A percentile compares a stretch with the other conserved stretches of the same genome.
phyloP scores from a whole-genome alignment of 2,113 vertebrate species.

The Misgurnus anguillicaudatus region DNA sequence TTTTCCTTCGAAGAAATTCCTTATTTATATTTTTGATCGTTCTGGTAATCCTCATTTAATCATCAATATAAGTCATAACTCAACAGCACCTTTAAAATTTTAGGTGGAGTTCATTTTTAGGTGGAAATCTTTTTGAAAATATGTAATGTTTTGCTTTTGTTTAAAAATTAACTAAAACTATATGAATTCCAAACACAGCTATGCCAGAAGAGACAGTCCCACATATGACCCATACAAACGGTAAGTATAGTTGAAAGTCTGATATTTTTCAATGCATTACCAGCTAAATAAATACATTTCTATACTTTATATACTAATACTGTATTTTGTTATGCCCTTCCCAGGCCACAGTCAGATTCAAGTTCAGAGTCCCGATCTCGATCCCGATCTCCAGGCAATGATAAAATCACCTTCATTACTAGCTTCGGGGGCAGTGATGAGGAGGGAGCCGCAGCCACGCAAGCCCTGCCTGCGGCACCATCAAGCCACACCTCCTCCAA shows the following conservation, averaged over 20 bases:
- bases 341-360: constrained; percentile 83
- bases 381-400: constrained; percentile 82
- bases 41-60: no score
- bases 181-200: constrained; percentile 69
- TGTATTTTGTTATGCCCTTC: neutral
- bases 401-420: constrained; percentile 97
- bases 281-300: neutral
- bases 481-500: constrained; percentile 73
- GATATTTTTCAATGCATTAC: neutral
- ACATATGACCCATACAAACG: constrained; percentile 96
- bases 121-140: no score
- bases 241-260: constrained; percentile 64
- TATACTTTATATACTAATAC: no score
- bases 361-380: constrained; percentile 84
- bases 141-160: neutral
- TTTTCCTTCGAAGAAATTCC: no score
- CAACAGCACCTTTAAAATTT: no score
- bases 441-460: constrained; percentile 72
- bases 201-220: constrained; percentile 92
- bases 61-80: no score
- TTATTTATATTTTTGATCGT: no score
- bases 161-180: neutral
- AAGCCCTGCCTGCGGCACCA: constrained; percentile 61
- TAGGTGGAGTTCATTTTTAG: no score
- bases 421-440: constrained; percentile 95